These are phyloP conservation scores for Morinoia aosen DNA, from an alignment of 2,888 invertebrate genomes.

Conservation along the genomic window DNA sequence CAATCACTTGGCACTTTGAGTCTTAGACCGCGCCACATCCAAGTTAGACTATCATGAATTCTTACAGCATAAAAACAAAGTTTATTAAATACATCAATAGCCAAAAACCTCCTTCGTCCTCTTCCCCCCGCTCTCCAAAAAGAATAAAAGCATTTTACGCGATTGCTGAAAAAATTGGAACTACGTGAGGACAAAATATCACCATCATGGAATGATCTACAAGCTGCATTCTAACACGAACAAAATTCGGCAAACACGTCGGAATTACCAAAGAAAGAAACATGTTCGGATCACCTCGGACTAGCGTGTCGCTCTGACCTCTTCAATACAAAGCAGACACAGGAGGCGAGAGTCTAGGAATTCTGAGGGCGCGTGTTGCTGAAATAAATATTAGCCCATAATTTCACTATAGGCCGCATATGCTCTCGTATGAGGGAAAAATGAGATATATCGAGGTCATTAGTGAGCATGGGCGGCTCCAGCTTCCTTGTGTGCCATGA, in stretches of 20 bases:
- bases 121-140: too few species aligned
- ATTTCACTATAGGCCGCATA: background rate
- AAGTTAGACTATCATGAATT: too few species aligned
- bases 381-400: constrained; percentile 4
- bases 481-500: constrained; percentile 19
- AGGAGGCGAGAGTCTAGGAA: background rate
- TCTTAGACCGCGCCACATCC: too few species aligned
- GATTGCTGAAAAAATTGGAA: too few species aligned
- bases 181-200: too few species aligned
- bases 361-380: background rate
- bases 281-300: background rate
- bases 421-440: background rate
- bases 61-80: too few species aligned
- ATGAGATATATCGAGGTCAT: constrained; percentile 12
- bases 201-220: too few species aligned
- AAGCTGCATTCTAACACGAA: background rate
- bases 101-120: too few species aligned
- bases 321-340: background rate
- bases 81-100: too few species aligned
- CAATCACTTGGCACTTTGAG: too few species aligned
- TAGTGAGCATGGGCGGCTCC: constrained; percentile 1
- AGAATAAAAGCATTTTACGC: too few species aligned
- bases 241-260: background rate
- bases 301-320: background rate
- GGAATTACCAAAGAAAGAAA: background rate